A percentile compares a stretch with the other conserved stretches of the same genome.
These are phyloP conservation scores for Trinectes maculatus DNA, from an alignment of 2,113 vertebrate species.

Conservation along the genomic window DNA sequence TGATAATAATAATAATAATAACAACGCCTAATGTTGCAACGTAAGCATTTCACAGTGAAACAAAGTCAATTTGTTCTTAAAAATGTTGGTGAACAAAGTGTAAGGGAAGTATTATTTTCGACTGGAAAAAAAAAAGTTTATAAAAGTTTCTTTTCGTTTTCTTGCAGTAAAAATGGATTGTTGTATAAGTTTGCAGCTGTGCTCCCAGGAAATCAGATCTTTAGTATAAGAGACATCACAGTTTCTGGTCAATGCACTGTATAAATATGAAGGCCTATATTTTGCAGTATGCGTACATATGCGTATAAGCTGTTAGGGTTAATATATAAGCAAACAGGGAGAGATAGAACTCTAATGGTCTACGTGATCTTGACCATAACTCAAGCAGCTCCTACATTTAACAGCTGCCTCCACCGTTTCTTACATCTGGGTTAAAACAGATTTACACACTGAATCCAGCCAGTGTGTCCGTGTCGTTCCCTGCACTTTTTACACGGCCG, in stretches of 20 bases:
- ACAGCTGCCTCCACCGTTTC: neutral
- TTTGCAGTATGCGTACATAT: too few species aligned
- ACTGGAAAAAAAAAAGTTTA: slow-evolving; percentile 42
- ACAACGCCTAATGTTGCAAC: slow-evolving; percentile 68
- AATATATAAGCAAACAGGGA: too few species aligned
- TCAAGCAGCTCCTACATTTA: slow-evolving; percentile 9
- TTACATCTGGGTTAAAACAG: slow-evolving; percentile 23
- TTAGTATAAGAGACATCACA: too few species aligned
- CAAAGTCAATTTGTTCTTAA: slow-evolving; percentile 59
- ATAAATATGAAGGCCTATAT: too few species aligned
- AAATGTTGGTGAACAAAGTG: slow-evolving; percentile 22
- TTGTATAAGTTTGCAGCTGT: too few species aligned
- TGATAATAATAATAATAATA: slow-evolving; percentile 75
- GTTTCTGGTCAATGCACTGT: too few species aligned
- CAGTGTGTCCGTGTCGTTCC: slow-evolving; percentile 20
- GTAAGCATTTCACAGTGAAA: slow-evolving; percentile 69
- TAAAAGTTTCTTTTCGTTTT: slow-evolving; percentile 46
- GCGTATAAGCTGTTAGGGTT: too few species aligned
- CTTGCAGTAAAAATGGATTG: too few species aligned
- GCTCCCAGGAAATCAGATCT: too few species aligned
- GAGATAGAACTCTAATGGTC: too few species aligned
- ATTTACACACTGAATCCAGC: neutral
- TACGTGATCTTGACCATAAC: too few species aligned
- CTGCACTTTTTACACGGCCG: slow-evolving; percentile 63
- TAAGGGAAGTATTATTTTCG: slow-evolving; percentile 30